Evolutionary conservation across 2,113 vertebrate genomes (phyloP).

Genomic region (Pavo muticus): DNA sequence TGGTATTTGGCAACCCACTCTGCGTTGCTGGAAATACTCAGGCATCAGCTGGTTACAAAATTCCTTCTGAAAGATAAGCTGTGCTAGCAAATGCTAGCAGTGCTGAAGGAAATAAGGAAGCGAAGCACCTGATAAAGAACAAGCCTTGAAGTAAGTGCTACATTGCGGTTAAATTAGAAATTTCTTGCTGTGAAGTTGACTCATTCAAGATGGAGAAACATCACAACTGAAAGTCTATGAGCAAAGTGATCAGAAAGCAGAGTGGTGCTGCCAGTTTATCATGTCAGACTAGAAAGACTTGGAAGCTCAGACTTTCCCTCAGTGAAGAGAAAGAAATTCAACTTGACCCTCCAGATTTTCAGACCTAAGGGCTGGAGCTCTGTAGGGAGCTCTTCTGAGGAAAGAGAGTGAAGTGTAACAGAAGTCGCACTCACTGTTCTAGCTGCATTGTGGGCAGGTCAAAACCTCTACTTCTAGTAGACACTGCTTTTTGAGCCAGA

Average conservation of each 20-base stretch:
- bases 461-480: not conserved
- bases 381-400: not conserved
- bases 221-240: not conserved
- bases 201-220: slow-evolving; percentile 3
- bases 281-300: not conserved
- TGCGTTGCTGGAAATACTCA: slow-evolving; percentile 35
- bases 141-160: slow-evolving; percentile 27
- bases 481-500: not conserved
- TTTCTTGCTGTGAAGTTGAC: not conserved
- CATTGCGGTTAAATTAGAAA: slow-evolving; percentile 23
- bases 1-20: slow-evolving; percentile 56
- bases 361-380: not conserved
- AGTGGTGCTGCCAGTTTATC: not conserved
- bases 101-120: not conserved
- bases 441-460: not conserved
- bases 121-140: not conserved
- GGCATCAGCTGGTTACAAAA: slow-evolving; percentile 48
- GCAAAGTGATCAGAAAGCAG: not conserved
- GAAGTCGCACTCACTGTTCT: not conserved
- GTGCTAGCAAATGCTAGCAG: not conserved
- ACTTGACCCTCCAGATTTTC: not conserved
- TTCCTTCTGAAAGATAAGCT: not conserved
- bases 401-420: not conserved
- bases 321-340: not conserved
- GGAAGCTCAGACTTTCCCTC: not conserved